Base-by-base conservation (phyloP, 2,797 vertebrate species). In the Vipera ursinii region DNA sequence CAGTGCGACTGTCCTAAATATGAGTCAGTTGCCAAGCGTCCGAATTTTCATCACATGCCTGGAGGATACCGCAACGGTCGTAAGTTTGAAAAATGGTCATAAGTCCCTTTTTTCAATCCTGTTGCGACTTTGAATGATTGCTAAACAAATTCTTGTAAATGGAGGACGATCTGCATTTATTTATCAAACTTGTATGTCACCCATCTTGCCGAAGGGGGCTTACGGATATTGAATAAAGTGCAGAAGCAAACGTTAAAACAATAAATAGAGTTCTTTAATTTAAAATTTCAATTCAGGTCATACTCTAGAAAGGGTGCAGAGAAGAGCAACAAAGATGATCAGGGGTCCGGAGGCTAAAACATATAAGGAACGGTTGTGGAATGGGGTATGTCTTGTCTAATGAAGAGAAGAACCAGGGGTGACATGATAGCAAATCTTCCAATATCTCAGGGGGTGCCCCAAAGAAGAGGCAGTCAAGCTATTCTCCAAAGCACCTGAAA, bases 381-480 rank as follows among this genome's bases (percentile, higher is more conserved):
- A 65, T 4, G 1, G 4, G 2, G 28, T 0, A 65, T 14, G 28
- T 5, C 4, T 65, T n/a, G 2, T 14, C 1, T 4, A 4, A 0
- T 10, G 24, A 28, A 12, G 0, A 63, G 61, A 12, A 63, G 63
- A 28, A 65, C 28, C 8, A 53, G 51, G 51, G 51, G 8, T 0
- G 13, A n/a, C 63, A n/a, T 6, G 63, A n/a, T n/a, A n/a, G 2
- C 28, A n/a, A n/a, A 0, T 14, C 0, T 65, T 65, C 13, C 63
- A n/a, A 0, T 14, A 65, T 65, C 13, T 14, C 10, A 56, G 55
- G 55, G 55, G 55, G 2, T 65, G 12, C 63, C 28, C 12, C 28
- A n/a, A 65, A n/a, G 63, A 65, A 65, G 63, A 6, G 63, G 13
- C 12, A 65, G 61, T n/a, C 63, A 65, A n/a, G 0, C 28, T 65